Conservation (phyloP, 2,797 vertebrate species). For the Erithacus rubecula region DNA sequence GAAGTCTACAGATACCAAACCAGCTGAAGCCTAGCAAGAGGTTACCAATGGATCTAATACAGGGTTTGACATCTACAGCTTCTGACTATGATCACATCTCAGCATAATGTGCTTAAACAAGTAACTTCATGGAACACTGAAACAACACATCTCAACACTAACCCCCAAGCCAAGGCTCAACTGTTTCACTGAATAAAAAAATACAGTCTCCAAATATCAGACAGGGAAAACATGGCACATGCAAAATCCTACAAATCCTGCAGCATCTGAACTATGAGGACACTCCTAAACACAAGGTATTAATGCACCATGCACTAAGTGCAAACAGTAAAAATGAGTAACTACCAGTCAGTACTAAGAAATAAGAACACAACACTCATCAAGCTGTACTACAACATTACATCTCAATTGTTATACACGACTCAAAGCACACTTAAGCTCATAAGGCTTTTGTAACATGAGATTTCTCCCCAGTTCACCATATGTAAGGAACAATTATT, state of each 20-base stretch:
- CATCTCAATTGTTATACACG: background rate
- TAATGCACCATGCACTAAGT: background rate
- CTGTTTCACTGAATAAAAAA: background rate
- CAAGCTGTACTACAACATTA: background rate
- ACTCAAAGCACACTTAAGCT: background rate
- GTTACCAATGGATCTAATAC: background rate
- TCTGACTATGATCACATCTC: background rate
- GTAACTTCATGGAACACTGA: background rate
- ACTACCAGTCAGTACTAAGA: background rate
- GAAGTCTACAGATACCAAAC: background rate
- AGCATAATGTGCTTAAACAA: background rate
- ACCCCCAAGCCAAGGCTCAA: background rate
- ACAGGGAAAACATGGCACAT: background rate
- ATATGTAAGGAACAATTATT: background rate
- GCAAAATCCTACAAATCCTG: background rate
- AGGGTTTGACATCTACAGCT: background rate
- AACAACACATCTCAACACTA: background rate
- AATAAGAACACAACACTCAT: background rate
- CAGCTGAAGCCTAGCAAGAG: background rate
- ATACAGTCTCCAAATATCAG: background rate
- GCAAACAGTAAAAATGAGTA: background rate
- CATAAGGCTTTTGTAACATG: background rate
- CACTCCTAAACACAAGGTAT: background rate
- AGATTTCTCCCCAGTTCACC: background rate
- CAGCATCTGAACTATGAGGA: background rate